A percentile compares a stretch with the other conserved stretches of the same genome.
These are phyloP conservation scores for Octomys mimax DNA, from an alignment of 2,797 vertebrate species.

Conservation along the genomic window DNA sequence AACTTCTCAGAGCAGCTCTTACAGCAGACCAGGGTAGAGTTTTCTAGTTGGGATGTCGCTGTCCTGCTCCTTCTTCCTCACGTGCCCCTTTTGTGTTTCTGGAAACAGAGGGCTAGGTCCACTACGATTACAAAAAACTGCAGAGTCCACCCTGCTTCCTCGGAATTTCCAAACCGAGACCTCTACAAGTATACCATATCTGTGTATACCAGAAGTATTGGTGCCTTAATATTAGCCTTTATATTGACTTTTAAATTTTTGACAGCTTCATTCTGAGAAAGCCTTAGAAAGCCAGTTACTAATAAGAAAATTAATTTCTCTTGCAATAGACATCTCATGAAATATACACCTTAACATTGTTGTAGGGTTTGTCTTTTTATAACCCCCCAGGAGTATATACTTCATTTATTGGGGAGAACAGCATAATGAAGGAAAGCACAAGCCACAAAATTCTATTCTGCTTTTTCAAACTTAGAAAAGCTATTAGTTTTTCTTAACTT, in stretches of 20 bases:
- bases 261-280: conserved; percentile 6
- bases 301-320: conserved; percentile 28
- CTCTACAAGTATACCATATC: not conserved
- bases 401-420: not conserved
- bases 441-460: not conserved
- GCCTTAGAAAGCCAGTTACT: not conserved
- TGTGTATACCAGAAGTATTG: not conserved
- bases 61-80: not conserved
- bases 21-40: not conserved
- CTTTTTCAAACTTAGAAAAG: not conserved
- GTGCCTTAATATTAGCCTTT: not conserved
- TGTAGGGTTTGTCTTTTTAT: not conserved
- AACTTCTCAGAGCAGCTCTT: not conserved
- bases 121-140: not conserved
- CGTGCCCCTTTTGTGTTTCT: not conserved
- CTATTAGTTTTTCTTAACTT: not conserved
- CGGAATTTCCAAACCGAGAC: not conserved
- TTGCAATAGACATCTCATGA: not conserved
- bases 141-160: not conserved
- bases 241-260: not conserved
- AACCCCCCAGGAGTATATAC: not conserved
- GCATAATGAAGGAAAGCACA: not conserved
- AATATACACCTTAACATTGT: not conserved
- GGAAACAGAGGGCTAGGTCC: not conserved
- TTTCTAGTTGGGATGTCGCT: not conserved